A percentile compares a stretch with the other conserved stretches of the same genome.
These are phyloP conservation scores for Germaria angustata DNA, from an alignment of 2,888 invertebrate genomes.

Conservation along the genomic window DNA sequence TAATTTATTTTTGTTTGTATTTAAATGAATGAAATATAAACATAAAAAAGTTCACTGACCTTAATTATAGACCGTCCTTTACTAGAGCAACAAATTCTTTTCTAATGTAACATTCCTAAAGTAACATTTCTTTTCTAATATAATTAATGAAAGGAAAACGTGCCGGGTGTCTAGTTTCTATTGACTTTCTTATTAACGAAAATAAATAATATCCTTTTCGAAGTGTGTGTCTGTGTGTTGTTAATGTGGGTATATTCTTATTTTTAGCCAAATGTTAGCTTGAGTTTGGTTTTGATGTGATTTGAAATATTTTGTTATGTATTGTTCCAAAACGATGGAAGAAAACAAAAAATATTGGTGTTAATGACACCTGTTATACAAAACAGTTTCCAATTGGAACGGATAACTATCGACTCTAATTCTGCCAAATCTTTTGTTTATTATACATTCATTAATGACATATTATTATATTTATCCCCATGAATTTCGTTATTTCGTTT, in stretches of 20 bases:
- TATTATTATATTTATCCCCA: too few relatives aligned
- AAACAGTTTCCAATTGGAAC: too few relatives aligned
- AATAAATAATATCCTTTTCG: background rate
- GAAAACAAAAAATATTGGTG: too few relatives aligned
- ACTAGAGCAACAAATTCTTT: too few relatives aligned
- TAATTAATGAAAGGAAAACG: background rate
- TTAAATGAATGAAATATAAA: background rate
- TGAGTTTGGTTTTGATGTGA: background rate
- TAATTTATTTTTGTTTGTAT: background rate
- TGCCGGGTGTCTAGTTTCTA: background rate
- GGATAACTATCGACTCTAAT: too few relatives aligned
- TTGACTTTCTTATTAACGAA: background rate
- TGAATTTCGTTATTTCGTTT: too few relatives aligned
- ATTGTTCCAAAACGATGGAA: too few relatives aligned
- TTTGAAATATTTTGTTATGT: background rate
- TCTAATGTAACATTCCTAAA: too few relatives aligned
- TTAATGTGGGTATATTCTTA: background rate
- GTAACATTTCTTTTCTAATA: background rate
- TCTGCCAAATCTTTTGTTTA: too few relatives aligned
- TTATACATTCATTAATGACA: too few relatives aligned
- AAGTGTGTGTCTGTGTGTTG: background rate
- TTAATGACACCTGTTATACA: too few relatives aligned
- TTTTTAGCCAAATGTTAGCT: background rate
- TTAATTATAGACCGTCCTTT: background rate
- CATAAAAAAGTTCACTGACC: slow-evolving; percentile 1